phyloP scores from a whole-genome alignment of 2,113 vertebrate species.

The Chaetorhynchus papuensis region DNA sequence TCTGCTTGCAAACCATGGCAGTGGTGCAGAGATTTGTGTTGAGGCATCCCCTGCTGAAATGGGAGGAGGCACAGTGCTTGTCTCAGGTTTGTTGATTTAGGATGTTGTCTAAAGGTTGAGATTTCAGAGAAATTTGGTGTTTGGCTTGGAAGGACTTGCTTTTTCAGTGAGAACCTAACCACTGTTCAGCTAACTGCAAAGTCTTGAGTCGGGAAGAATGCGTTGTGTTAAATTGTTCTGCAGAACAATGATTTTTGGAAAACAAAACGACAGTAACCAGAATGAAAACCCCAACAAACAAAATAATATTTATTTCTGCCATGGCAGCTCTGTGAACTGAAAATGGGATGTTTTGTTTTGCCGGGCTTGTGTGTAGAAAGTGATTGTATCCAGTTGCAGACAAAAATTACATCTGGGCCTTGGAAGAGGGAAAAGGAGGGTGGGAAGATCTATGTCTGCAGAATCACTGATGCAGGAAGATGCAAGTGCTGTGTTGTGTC shows the following conservation, averaged over 20 bases:
- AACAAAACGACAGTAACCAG: neutral
- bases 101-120: neutral
- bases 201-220: neutral
- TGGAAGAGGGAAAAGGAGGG: conserved; percentile 37
- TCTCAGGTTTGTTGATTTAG: neutral
- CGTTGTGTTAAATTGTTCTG: neutral
- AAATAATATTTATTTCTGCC: conserved; percentile 45
- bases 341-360: conserved; percentile 46
- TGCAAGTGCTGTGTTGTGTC: conserved; percentile 63
- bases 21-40: neutral
- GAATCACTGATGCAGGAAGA: conserved; percentile 67
- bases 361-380: neutral
- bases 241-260: conserved; percentile 20
- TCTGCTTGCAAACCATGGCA: neutral
- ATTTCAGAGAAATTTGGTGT: neutral
- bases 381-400: conserved; percentile 26
- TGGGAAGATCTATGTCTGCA: conserved; percentile 50
- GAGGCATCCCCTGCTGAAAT: neutral
- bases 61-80: neutral
- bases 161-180: neutral
- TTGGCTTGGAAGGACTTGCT: neutral
- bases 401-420: conserved; percentile 22
- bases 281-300: conserved; percentile 37
- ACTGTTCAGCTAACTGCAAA: neutral
- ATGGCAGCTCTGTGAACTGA: conserved; percentile 8